phyloP scores from a whole-genome alignment of 2,797 vertebrate species.

The Diplodus puntazzo region DNA sequence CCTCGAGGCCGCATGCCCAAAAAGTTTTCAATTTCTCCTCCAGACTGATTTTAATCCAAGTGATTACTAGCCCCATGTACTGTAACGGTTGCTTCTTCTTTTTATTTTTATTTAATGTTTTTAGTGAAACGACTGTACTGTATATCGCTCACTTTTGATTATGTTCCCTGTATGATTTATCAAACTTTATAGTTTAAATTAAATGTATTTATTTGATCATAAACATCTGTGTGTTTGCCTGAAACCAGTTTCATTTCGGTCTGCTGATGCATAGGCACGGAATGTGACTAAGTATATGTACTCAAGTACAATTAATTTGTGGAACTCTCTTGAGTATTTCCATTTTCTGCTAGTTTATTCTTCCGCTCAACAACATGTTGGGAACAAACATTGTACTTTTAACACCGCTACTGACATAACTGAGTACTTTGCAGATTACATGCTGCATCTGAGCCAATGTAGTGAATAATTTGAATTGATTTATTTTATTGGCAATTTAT shows the following conservation, averaged over 20 bases:
- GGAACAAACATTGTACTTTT: too few relatives aligned
- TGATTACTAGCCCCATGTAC: conserved; percentile 43
- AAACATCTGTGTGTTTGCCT: conserved; percentile 1
- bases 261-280: not conserved
- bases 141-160: conserved; percentile 64
- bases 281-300: too few relatives aligned
- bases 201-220: conserved; percentile 73
- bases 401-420: too few relatives aligned
- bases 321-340: too few relatives aligned
- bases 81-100: conserved; percentile 33
- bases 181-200: conserved; percentile 50
- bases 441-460: too few relatives aligned
- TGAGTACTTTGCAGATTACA: too few relatives aligned
- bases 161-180: conserved; percentile 58
- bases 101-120: conserved; percentile 38
- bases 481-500: too few relatives aligned
- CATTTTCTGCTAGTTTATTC: too few relatives aligned
- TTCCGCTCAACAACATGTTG: too few relatives aligned
- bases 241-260: not conserved
- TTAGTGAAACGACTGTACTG: conserved; percentile 54
- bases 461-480: too few relatives aligned
- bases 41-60: conserved; percentile 38
- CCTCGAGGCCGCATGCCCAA: conserved; percentile 68
- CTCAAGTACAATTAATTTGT: too few relatives aligned
- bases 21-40: conserved; percentile 27